Conservation (phyloP, 1,140 invertebrate genomes). For the Mamestra configurata region DNA sequence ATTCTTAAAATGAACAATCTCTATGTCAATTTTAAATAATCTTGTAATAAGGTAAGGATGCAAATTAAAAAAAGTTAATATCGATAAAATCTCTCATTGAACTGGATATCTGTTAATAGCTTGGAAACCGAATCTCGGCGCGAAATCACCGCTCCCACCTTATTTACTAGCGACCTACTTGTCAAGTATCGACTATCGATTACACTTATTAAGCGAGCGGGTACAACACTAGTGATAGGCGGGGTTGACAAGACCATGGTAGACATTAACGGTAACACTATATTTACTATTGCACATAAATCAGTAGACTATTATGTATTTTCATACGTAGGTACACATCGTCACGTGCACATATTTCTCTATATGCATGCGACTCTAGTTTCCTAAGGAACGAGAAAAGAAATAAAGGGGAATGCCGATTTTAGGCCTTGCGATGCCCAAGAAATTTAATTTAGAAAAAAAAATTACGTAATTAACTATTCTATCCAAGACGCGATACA, state of each 20-base stretch:
- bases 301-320: background rate
- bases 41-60: constrained; percentile 8
- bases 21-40: too few relatives aligned
- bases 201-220: constrained; percentile 43
- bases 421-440: too few relatives aligned
- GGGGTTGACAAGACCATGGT: constrained; percentile 39
- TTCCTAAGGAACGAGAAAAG: too few relatives aligned
- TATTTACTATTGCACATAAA: constrained; percentile 1
- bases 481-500: too few relatives aligned
- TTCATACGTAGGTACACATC: too few relatives aligned
- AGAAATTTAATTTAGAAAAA: too few relatives aligned
- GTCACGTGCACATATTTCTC: too few relatives aligned
- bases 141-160: constrained; percentile 40
- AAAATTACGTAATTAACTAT: too few relatives aligned
- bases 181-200: constrained; percentile 50
- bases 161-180: constrained; percentile 44
- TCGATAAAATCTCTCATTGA: constrained; percentile 42
- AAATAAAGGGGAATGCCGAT: too few relatives aligned
- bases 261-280: constrained; percentile 26
- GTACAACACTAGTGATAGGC: constrained; percentile 39
- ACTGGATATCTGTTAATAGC: constrained; percentile 30
- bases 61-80: constrained; percentile 18
- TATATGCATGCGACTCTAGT: too few relatives aligned
- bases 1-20: background rate
- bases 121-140: constrained; percentile 24